Conservation (phyloP, 2,113 vertebrate genomes). For the Loxodonta africana region DNA sequence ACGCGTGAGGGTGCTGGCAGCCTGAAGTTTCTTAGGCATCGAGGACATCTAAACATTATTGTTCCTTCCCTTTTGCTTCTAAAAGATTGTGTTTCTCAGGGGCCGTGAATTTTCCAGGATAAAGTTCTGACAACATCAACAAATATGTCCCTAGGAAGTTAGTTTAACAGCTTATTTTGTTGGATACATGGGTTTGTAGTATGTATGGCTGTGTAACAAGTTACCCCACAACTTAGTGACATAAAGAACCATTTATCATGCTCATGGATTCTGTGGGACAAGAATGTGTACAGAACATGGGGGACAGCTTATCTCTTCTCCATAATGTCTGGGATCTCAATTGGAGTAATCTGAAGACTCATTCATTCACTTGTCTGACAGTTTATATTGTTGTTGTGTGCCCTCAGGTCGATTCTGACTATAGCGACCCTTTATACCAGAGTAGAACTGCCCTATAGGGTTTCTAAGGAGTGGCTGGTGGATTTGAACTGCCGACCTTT, state of each 20-base stretch:
- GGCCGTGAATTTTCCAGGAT: not conserved
- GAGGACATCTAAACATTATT: not conserved
- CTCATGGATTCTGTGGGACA: not conserved
- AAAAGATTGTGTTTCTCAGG: slow-evolving; percentile 16
- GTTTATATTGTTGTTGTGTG: not conserved
- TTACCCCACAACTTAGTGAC: not conserved
- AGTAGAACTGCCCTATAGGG: too few relatives aligned
- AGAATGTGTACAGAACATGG: not conserved
- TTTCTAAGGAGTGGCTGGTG: too few relatives aligned
- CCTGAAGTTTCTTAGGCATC: not conserved
- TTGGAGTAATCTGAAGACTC: not conserved
- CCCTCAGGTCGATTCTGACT: too few relatives aligned
- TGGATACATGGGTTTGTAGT: not conserved
- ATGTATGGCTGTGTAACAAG: not conserved
- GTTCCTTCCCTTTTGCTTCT: not conserved
- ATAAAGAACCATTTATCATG: not conserved
- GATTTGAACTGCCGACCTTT: too few relatives aligned
- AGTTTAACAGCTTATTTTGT: not conserved
- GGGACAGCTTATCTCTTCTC: not conserved
- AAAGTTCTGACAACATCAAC: not conserved
- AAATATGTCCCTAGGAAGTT: not conserved
- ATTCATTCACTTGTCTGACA: not conserved
- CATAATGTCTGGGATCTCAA: not conserved
- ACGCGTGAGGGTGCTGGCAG: not conserved
- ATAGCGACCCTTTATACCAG: too few relatives aligned